Base-by-base conservation (phyloP, 2,888 invertebrate species). In the Meiosimyza platycephala region DNA sequence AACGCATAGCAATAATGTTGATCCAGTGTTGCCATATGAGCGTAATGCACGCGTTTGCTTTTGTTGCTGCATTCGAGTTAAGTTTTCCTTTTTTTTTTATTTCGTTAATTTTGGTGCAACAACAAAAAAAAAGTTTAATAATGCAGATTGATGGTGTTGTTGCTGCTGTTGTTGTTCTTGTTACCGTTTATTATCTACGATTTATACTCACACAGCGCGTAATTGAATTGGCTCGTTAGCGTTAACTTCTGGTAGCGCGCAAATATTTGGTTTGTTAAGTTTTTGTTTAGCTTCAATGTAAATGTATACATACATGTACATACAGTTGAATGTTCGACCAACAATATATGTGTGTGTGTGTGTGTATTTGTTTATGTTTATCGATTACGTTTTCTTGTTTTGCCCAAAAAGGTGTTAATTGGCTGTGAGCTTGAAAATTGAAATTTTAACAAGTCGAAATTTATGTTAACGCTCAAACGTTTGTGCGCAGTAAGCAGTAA, bases 221-320 rank as follows among this genome's bases (percentile, higher is more conserved):
- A 74, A 74, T 75, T 75, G 72, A 74, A 75, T 75, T 75, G 74
- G 74, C 75, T 75, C 74, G 75, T 75, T 75, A 75, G 70, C 73
- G 72, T 62, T 50, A 70, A 70, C 62, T 62, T 51, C 16, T 51
- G 52, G 64, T 22, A 18, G 63, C 63, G 47, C 40, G 70, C 70
- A 70, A 70, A 70, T 70, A 70, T 70, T 70, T 70, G 60, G 52
- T 54, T 70, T 16, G 52, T 70, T 70, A 40, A 22, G 51, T 50
- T 64, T 40, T 60, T 60, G 59, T 60, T 60, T 13, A 40, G 40
- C 9, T 40, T 40, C 40, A 60, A n/a, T 33, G 63, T 50, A 6
- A n/a, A 28, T 18, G 3, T 9, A 16, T 47, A 7, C 22, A 12
- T 16, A 7, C 22, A 48, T 18, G 12, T 47, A 7, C 22, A 12